Evolutionary conservation across 35 echinoderm and acorn worm genomes (phyloP).

Genomic region (Acanthaster planci): DNA sequence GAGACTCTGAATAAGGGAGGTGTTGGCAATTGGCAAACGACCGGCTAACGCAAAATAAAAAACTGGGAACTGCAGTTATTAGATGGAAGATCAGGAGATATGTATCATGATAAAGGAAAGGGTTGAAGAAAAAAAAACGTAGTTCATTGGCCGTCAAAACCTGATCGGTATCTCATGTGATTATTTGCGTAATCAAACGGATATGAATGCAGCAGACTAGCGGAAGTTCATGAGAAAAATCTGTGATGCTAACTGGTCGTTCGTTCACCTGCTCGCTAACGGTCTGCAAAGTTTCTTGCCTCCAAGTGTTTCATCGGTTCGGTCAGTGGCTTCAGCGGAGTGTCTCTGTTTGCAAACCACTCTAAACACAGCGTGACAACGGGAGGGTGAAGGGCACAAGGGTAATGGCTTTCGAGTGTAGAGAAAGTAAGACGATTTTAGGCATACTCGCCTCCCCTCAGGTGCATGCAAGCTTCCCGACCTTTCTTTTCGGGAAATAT

Average conservation of each 20-base stretch:
- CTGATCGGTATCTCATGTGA: not conserved
- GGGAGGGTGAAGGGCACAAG: no score
- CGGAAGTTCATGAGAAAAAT: not conserved
- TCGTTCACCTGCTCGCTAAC: slow-evolving; percentile 7
- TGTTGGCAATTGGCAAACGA: slow-evolving; percentile 30
- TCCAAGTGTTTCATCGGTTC: no score
- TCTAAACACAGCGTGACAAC: no score
- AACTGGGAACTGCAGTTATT: not conserved
- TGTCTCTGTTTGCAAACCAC: no score
- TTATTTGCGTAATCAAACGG: slow-evolving; percentile 12
- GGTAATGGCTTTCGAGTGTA: no score
- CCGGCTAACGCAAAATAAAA: slow-evolving; percentile 31
- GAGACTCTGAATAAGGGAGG: slow-evolving; percentile 6
- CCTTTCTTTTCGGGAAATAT: no score
- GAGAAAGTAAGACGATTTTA: no score
- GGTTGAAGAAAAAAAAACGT: not conserved
- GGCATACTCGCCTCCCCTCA: no score
- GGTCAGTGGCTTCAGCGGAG: no score
- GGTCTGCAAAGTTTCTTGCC: no score
- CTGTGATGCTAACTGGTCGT: not conserved
- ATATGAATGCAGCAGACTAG: not conserved
- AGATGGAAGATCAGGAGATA: not conserved
- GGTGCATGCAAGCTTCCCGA: no score
- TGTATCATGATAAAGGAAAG: not conserved
- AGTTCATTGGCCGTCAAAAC: slow-evolving; percentile 13